phyloP scores from a whole-genome alignment of 2,888 invertebrate species.

The Hetaerina titia region DNA sequence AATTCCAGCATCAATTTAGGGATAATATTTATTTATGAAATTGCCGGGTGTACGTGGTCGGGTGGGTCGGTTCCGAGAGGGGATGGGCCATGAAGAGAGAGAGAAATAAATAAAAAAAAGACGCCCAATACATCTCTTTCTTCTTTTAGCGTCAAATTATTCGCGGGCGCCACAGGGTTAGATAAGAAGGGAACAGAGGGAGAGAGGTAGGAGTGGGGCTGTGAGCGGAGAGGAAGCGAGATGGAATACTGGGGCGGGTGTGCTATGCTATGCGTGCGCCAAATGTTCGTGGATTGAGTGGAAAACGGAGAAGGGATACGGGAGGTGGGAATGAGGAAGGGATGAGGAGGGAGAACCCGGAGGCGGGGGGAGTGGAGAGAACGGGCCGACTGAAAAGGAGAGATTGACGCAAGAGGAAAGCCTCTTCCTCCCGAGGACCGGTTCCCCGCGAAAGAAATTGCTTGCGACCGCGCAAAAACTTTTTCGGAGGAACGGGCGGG shows the following conservation, averaged over 20 bases:
- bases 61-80: background rate
- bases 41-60: background rate
- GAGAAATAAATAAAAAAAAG: background rate
- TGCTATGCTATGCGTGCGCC: too few relatives aligned
- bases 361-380: background rate
- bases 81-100: background rate
- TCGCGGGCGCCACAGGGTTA: background rate
- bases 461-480: conserved; percentile 16
- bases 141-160: background rate
- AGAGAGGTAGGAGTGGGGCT: background rate
- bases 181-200: background rate
- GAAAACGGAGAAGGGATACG: too few relatives aligned
- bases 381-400: background rate
- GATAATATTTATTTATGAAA: conserved; percentile 35
- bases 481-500: background rate
- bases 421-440: background rate
- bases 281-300: too few relatives aligned
- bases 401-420: background rate
- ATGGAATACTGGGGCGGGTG: background rate
- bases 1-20: conserved; percentile 16
- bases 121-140: conserved; percentile 16
- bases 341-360: background rate
- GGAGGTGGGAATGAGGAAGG: background rate
- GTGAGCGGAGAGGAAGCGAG: background rate
- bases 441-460: conserved; percentile 3